phyloP scores from a whole-genome alignment of 2,888 invertebrate genomes.

The Cephus pygmeus region DNA sequence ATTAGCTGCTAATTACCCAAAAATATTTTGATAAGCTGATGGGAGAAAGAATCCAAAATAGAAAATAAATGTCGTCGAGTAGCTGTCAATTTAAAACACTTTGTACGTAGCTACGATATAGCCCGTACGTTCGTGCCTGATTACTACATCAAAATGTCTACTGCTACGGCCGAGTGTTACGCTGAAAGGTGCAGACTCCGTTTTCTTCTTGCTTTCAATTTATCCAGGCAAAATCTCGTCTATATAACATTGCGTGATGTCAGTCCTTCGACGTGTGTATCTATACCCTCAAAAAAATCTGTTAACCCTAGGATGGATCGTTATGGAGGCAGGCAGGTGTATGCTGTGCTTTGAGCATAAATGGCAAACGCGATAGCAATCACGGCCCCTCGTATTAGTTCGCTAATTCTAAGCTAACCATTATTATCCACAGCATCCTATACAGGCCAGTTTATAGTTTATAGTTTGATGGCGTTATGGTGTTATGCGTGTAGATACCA shows the following conservation, averaged over 20 bases:
- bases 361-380: conserved; percentile 50
- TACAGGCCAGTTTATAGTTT: conserved; percentile 26
- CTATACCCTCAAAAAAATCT: conserved; percentile 27
- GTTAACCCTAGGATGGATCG: conserved; percentile 34
- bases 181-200: background rate
- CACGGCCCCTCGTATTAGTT: conserved; percentile 43
- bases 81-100: background rate
- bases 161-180: background rate
- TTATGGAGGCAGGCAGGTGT: conserved; percentile 45
- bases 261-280: background rate
- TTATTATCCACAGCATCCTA: conserved; percentile 30
- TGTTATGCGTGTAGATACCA: background rate
- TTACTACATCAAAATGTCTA: background rate
- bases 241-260: background rate
- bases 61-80: background rate
- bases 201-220: background rate
- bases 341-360: conserved; percentile 41
- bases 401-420: conserved; percentile 48
- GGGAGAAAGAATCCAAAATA: no score
- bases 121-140: background rate
- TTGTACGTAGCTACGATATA: background rate
- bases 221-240: background rate
- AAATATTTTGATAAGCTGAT: background rate
- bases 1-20: background rate
- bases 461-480: conserved; percentile 29